phyloP scores from a whole-genome alignment of 2,888 invertebrate genomes.

The Eucriotettix oculatus region DNA sequence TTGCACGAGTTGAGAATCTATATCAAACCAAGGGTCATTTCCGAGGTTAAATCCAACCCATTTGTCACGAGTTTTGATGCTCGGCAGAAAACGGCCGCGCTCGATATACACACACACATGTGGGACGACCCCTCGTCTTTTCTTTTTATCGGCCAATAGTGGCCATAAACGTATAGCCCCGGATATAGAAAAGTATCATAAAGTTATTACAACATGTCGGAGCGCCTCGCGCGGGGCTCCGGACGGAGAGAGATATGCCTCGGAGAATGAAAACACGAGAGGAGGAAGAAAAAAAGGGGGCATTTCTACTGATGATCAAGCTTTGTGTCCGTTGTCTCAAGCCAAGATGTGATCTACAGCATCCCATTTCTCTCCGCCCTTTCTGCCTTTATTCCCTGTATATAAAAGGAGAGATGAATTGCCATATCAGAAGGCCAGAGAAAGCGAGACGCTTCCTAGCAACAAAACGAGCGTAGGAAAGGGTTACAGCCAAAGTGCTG shows the following conservation, averaged over 20 bases:
- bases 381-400: slow-evolving; percentile 1
- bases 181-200: slow-evolving; percentile 13
- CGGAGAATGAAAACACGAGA: background rate
- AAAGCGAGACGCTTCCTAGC: background rate
- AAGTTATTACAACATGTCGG: slow-evolving; percentile 12
- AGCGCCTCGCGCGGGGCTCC: background rate
- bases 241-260: background rate
- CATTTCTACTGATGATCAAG: slow-evolving; percentile 11
- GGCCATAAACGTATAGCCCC: slow-evolving; percentile 5
- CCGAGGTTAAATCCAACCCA: slow-evolving; percentile 11
- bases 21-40: slow-evolving; percentile 12
- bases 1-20: slow-evolving; percentile 6
- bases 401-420: slow-evolving; percentile 10
- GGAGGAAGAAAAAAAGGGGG: slow-evolving; percentile 6
- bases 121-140: background rate
- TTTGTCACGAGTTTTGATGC: slow-evolving; percentile 12
- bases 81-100: background rate
- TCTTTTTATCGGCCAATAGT: slow-evolving; percentile 9
- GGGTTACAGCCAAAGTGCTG: background rate
- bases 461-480: background rate
- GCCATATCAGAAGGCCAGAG: slow-evolving; percentile 9
- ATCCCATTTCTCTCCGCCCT: slow-evolving; percentile 6
- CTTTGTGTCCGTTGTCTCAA: slow-evolving; percentile 6
- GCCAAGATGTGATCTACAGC: slow-evolving; percentile 10
- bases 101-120: background rate